These are phyloP conservation scores for Numida meleagris DNA, from an alignment of 2,113 vertebrate species.

Conservation along the genomic window DNA sequence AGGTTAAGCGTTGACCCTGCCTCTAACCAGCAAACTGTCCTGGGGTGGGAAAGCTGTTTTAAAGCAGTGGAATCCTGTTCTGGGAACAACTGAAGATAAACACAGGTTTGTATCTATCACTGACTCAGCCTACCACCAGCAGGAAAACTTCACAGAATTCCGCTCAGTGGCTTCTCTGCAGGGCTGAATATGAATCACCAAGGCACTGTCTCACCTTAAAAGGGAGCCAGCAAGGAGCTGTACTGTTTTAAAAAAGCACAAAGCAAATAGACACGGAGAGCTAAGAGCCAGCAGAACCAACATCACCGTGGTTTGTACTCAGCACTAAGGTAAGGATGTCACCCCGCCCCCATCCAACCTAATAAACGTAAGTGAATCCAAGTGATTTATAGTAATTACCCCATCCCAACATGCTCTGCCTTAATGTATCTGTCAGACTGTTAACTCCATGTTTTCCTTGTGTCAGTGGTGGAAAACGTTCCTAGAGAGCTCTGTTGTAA, in stretches of 20 bases:
- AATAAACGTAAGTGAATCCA: background rate
- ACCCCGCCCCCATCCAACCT: background rate
- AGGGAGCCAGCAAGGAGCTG: background rate
- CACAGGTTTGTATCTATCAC: background rate
- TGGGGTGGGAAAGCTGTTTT: background rate
- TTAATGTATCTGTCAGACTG: background rate
- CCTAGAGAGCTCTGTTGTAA: background rate
- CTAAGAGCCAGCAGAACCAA: background rate
- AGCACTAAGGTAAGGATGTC: background rate
- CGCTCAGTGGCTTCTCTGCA: background rate
- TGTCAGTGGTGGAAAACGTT: background rate
- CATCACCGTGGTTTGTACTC: background rate
- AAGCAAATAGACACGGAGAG: background rate
- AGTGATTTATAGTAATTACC: background rate
- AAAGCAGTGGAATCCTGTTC: background rate
- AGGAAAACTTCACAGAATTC: background rate
- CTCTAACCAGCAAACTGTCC: background rate
- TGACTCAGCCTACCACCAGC: background rate
- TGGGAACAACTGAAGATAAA: background rate
- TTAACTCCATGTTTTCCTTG: background rate
- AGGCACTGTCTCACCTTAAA: background rate
- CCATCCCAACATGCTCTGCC: background rate
- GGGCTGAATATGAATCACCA: background rate
- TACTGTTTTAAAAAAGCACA: background rate
- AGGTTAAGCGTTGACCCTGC: background rate